Conservation (phyloP, 2,113 vertebrate genomes). For the Geothlypis trichas region DNA sequence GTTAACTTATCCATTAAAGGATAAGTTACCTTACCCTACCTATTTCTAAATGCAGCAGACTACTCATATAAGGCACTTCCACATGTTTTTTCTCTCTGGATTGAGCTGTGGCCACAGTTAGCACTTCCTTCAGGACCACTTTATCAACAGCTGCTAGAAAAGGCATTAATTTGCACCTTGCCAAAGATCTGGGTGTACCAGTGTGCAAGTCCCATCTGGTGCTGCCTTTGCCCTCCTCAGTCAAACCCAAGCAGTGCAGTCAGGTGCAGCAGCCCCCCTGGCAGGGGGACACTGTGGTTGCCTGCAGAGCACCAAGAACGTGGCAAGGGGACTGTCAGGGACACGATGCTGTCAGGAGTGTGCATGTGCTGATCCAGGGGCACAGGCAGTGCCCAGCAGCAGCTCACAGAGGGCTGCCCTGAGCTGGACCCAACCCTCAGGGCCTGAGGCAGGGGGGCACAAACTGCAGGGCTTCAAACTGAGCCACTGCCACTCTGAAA, state of each 20-base stretch:
- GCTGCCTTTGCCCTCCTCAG: not conserved
- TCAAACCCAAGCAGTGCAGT: not conserved
- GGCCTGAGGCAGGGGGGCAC: not conserved
- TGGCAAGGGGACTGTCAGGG: not conserved
- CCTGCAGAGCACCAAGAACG: not conserved
- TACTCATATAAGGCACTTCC: not conserved
- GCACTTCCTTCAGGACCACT: not conserved
- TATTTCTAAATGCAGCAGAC: not conserved
- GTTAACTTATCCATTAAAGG: not conserved
- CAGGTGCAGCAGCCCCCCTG: not conserved
- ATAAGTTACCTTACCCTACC: not conserved
- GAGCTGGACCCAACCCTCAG: not conserved
- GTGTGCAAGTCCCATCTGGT: not conserved
- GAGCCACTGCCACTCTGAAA: not conserved
- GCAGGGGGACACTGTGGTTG: not conserved
- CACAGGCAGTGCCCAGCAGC: not conserved
- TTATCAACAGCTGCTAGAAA: not conserved
- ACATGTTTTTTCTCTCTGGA: not conserved
- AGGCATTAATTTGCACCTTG: not conserved
- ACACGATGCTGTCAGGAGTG: accelerated
- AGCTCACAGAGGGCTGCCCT: not conserved
- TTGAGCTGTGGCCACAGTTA: not conserved
- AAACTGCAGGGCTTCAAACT: not conserved
- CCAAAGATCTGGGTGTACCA: not conserved
- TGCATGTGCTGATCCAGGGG: not conserved